Evolutionary conservation across 2,888 invertebrate species (phyloP).

Genomic region (Bugulina stolonifera): DNA sequence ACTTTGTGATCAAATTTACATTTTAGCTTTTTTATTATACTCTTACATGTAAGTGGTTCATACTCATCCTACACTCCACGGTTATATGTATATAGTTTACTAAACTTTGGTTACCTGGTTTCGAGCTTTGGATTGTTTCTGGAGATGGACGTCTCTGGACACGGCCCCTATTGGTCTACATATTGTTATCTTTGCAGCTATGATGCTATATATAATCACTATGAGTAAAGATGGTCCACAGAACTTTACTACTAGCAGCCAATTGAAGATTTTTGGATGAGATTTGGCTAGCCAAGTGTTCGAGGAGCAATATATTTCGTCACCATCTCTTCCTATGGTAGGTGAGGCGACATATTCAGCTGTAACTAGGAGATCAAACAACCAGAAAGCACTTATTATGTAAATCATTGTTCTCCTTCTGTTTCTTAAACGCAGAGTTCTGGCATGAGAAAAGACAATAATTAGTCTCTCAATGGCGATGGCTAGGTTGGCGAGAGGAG

Average conservation of each 20-base stretch:
- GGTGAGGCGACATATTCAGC: conserved; percentile 15
- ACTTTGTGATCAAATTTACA: too few species aligned
- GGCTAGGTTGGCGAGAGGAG: conserved; percentile 8
- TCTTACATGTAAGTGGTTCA: too few species aligned
- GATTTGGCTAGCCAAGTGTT: not conserved
- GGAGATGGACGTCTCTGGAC: not conserved
- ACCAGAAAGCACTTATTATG: not conserved
- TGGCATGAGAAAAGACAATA: not conserved
- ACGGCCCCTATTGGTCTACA: conserved; percentile 5
- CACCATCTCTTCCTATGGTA: not conserved
- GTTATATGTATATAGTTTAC: too few species aligned
- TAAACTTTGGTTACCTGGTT: conserved; percentile 18
- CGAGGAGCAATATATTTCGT: not conserved
- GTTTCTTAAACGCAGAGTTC: conserved; percentile 14
- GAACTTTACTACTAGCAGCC: conserved; percentile 21
- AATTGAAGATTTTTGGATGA: conserved; percentile 1
- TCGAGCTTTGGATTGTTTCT: conserved; percentile 12
- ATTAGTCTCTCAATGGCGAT: conserved; percentile 21
- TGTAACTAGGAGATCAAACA: not conserved
- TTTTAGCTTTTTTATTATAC: too few species aligned
- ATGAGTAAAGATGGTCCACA: conserved; percentile 12
- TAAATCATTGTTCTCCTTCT: not conserved
- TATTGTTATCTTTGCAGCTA: not conserved
- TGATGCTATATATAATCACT: conserved; percentile 14
- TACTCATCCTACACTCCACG: too few species aligned